Evolutionary conservation across 1,140 invertebrate genomes (phyloP).

Genomic region (Calosoma granatense): DNA sequence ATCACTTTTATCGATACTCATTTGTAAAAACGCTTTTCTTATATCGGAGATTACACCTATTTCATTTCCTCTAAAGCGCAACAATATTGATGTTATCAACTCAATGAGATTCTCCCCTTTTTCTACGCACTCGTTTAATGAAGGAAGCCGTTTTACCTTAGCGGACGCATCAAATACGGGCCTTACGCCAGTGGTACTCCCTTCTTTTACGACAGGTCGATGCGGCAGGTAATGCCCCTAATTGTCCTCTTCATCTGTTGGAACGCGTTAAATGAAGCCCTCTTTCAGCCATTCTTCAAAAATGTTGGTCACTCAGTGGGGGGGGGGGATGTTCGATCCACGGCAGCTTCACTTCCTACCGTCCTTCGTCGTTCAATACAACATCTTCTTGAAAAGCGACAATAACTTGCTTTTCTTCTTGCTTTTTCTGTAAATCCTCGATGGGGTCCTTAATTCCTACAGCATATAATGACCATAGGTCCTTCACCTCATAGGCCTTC

Average conservation of each 20-base stretch:
- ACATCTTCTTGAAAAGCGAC: no score
- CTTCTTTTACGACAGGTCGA: slow-evolving; percentile 16
- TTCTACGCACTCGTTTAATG: slow-evolving; percentile 22
- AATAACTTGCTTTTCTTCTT: no score
- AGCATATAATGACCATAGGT: no score
- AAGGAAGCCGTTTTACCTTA: slow-evolving; percentile 14
- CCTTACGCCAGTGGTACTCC: slow-evolving; percentile 16
- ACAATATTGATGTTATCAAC: slow-evolving; percentile 28
- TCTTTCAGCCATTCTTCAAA: slow-evolving; percentile 16
- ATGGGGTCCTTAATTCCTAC: no score
- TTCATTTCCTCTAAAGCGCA: slow-evolving; percentile 29
- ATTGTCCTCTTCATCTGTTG: not conserved
- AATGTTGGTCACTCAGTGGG: no score
- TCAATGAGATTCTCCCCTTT: slow-evolving; percentile 33
- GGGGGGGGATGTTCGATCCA: no score
- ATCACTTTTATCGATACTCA: slow-evolving; percentile 22
- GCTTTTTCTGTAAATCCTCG: no score
- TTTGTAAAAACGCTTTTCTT: slow-evolving; percentile 33
- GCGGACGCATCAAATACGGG: slow-evolving; percentile 21
- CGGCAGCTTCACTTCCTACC: no score
- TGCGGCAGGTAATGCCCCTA: slow-evolving; percentile 20
- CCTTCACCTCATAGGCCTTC: no score
- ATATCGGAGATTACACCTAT: slow-evolving; percentile 34
- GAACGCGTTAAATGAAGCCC: slow-evolving; percentile 18
- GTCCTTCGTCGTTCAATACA: no score